Percentiles rank a stretch among this genome's conserved stretches.
These are phyloP conservation scores for Eupithecia subumbrata DNA, from an alignment of 2,888 invertebrate species.

Conservation along the genomic window DNA sequence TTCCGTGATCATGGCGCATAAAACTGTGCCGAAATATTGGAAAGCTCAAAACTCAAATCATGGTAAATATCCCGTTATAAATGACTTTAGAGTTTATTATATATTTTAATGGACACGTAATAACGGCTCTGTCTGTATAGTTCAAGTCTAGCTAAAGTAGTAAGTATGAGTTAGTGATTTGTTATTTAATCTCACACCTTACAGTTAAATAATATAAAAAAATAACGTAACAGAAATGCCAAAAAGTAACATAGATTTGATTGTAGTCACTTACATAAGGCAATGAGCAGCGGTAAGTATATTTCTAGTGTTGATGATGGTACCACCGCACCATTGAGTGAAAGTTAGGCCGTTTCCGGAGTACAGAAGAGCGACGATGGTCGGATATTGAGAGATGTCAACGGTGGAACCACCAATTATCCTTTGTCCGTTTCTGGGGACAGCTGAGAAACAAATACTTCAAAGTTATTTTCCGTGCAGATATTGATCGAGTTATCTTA, in stretches of 20 bases:
- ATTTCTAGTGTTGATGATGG: slow-evolving; percentile 51
- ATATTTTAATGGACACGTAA: too few species aligned
- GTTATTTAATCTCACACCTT: too few species aligned
- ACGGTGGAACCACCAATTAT: slow-evolving; percentile 56
- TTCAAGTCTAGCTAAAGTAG: too few species aligned
- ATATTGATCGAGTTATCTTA: background rate
- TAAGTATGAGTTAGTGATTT: too few species aligned
- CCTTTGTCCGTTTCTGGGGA: slow-evolving; percentile 44
- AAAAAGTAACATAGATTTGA: background rate
- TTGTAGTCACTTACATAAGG: slow-evolving; percentile 44
- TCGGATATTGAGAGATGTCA: too few species aligned
- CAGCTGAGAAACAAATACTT: slow-evolving; percentile 22
- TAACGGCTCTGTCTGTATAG: too few species aligned
- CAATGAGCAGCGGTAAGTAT: slow-evolving; percentile 57
- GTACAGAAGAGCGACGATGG: slow-evolving; percentile 45
- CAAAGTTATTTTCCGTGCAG: background rate
- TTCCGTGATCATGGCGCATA: too few species aligned
- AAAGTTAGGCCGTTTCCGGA: slow-evolving; percentile 32
- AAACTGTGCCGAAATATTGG: too few species aligned
- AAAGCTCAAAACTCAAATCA: too few species aligned
- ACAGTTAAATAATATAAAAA: too few species aligned
- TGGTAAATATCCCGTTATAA: too few species aligned
- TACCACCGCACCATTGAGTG: slow-evolving; percentile 51
- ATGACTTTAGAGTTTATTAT: too few species aligned
- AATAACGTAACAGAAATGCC: background rate